A percentile compares a stretch with the other conserved stretches of the same genome.
These are phyloP conservation scores for Platerodrilus igneus DNA, from an alignment of 2,888 invertebrate genomes.

Conservation along the genomic window DNA sequence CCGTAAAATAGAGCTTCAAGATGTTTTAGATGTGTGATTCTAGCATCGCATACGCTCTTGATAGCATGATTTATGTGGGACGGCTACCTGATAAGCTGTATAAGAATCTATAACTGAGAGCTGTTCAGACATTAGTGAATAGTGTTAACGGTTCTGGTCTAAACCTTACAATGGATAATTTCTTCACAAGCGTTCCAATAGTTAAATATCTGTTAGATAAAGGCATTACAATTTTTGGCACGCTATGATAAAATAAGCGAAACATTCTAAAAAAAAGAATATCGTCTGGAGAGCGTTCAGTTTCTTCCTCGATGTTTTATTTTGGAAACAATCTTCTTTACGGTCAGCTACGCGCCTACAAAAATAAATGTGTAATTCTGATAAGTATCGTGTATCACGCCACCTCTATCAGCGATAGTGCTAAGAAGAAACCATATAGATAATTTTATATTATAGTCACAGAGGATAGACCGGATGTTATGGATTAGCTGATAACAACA, in stretches of 20 bases:
- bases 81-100: background rate
- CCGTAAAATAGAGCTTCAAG: background rate
- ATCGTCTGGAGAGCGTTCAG: background rate
- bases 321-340: too few relatives aligned
- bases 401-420: too few relatives aligned
- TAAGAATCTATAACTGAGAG: background rate
- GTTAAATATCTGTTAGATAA: background rate
- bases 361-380: too few relatives aligned
- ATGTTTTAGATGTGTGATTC: constrained; percentile 3
- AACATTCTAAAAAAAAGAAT: background rate
- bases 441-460: too few relatives aligned
- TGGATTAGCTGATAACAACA: too few relatives aligned
- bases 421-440: too few relatives aligned
- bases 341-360: too few relatives aligned
- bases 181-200: background rate
- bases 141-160: background rate
- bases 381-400: too few relatives aligned
- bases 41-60: background rate
- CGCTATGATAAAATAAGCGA: background rate
- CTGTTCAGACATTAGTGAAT: constrained; percentile 1
- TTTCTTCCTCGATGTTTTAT: constrained; percentile 2
- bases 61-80: constrained; percentile 1
- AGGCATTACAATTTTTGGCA: background rate
- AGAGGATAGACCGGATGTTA: too few relatives aligned
- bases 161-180: constrained; percentile 1